Base-by-base conservation (phyloP, 2,797 vertebrate genomes). In the Chelon labrosus region DNA sequence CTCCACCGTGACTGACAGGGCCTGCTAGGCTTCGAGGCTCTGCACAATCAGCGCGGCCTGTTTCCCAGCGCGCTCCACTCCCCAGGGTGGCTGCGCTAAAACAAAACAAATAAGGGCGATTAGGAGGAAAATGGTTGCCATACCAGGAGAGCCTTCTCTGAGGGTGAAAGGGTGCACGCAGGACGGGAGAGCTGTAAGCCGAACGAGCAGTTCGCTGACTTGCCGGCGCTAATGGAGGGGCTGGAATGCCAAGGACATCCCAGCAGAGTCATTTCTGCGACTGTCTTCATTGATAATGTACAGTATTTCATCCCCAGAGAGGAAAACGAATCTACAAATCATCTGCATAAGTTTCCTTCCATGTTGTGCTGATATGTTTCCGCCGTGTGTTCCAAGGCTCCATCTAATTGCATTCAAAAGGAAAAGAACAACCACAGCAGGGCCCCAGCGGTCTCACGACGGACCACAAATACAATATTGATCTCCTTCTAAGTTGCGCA, bases 351-450 rank as follows among this genome's bases (percentile, higher is more conserved):
- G 58, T 68, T 77, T 84, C 65, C 75, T 70, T 80, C 80, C 65
- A 75, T 82, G 85, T 86, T 82, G 67, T 51, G 75, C 60, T 56
- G 73, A 82, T 87, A 80, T 70, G 77, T 89, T 90, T 91, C 89
- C 77, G 67, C 65, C 73, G 65, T 71, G 73, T 73, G 74, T 79
- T 91, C 88, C 87, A 89, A 87, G 68, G 63, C 53, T 57, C 54
- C 64, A 50, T 86, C 54, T 79, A 85, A 88, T 81, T 88, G 67
- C 74, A 80, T 86, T 81, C 47, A 65, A 77, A 82, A 65, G 75
- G 77, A 85, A 88, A 86, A 79, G 73, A 85, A 68, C 72, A 87
- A 87, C 63, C 67, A 75, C 42, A 3, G 1, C 59, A 27, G 60
- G 61, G 68, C 50, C 76, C 54, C 82, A 61, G 75, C 53, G 83